Conservation (phyloP, 1,140 invertebrate genomes). For the Penaeus vannamei region DNA sequence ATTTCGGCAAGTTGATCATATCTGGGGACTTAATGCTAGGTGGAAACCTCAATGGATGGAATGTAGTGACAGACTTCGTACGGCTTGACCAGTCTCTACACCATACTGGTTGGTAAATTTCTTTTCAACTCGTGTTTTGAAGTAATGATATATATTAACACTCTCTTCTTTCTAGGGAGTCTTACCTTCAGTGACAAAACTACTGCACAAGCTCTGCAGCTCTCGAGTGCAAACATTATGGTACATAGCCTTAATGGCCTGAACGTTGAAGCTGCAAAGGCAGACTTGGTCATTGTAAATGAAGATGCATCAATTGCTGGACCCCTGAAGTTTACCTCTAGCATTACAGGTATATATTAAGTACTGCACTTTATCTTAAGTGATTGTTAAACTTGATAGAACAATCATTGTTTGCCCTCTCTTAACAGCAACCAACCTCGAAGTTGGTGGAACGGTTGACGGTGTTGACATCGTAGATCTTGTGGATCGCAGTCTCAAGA, state of each 20-base stretch:
- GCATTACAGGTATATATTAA: not conserved
- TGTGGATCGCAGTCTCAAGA: slow-evolving; percentile 20
- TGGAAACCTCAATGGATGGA: slow-evolving; percentile 38
- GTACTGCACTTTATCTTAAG: too few species aligned
- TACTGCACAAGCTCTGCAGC: not conserved
- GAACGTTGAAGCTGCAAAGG: not conserved
- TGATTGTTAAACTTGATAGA: too few species aligned
- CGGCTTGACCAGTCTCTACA: slow-evolving; percentile 31
- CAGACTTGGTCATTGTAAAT: slow-evolving; percentile 12
- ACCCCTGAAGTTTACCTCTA: slow-evolving; percentile 8
- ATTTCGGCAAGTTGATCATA: slow-evolving; percentile 30
- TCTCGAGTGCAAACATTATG: slow-evolving; percentile 12
- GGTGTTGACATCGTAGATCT: slow-evolving; percentile 13
- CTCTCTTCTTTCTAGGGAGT: not conserved
- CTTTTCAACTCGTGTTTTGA: too few species aligned
- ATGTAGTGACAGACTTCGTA: not conserved
- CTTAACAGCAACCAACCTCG: slow-evolving; percentile 23
- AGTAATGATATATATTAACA: not conserved
- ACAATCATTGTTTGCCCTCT: too few species aligned
- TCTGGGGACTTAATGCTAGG: not conserved
- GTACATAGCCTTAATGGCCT: slow-evolving; percentile 34
- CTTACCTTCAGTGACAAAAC: slow-evolving; percentile 17
- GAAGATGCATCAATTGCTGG: slow-evolving; percentile 32
- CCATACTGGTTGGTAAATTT: slow-evolving; percentile 17
- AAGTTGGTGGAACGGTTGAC: slow-evolving; percentile 49